Conservation (phyloP, 2,888 invertebrate genomes). For the Eupithecia inturbata region DNA sequence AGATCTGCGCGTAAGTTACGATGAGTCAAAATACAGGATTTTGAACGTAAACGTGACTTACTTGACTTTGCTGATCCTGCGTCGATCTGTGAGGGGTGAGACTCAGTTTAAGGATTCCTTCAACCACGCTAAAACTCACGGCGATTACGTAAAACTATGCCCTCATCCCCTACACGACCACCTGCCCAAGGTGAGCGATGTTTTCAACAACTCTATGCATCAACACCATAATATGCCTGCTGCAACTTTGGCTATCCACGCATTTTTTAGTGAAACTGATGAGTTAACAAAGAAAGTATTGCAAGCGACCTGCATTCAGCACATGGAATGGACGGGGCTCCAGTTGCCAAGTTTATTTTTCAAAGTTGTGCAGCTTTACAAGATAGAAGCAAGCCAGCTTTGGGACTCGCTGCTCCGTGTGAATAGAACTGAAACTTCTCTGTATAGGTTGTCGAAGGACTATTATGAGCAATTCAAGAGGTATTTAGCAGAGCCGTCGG, state of each 20-base stretch:
- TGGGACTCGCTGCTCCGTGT: conserved; percentile 27
- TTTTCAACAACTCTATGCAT: not conserved
- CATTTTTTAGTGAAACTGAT: conserved; percentile 30
- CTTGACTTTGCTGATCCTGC: conserved; percentile 30
- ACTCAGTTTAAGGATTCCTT: conserved; percentile 22
- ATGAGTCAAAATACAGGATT: conserved; percentile 28
- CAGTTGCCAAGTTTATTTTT: conserved; percentile 37
- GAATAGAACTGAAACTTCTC: not conserved
- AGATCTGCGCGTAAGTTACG: conserved; percentile 19
- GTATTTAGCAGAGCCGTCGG: conserved; percentile 17
- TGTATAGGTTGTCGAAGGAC: conserved; percentile 20
- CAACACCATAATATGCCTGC: not conserved
- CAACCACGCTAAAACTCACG: conserved; percentile 26
- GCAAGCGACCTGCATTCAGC: conserved; percentile 32
- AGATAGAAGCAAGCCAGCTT: conserved; percentile 26
- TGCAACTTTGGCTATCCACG: conserved; percentile 25
- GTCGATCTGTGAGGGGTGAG: conserved; percentile 30
- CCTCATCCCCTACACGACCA: conserved; percentile 28
- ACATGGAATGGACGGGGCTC: conserved; percentile 38
- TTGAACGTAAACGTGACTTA: conserved; percentile 36
- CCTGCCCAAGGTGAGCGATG: conserved; percentile 16
- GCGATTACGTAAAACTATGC: conserved; percentile 35
- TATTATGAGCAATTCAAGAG: conserved; percentile 29
- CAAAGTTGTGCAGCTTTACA: conserved; percentile 31
- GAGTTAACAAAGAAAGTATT: conserved; percentile 31